A percentile compares a stretch with the other conserved stretches of the same genome.
These are phyloP conservation scores for Nansenia antarctica DNA, from an alignment of 2,113 vertebrate genomes.

Conservation along the genomic window DNA sequence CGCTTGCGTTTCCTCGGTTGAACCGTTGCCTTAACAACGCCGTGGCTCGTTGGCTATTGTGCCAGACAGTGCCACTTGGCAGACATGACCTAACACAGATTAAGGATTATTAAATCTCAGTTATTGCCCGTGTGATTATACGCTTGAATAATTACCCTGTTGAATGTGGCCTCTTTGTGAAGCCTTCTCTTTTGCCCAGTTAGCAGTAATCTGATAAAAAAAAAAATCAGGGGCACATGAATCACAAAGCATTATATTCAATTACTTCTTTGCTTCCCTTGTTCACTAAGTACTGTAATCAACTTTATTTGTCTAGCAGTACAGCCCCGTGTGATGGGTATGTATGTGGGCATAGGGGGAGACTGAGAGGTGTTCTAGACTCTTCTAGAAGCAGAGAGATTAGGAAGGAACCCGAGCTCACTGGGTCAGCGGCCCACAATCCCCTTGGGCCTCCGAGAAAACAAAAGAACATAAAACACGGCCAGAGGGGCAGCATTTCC, in stretches of 20 bases:
- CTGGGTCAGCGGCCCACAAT: conserved; percentile 40
- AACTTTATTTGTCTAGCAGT: not conserved
- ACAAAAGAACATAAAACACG: conserved; percentile 17
- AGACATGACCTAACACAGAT: conserved; percentile 24
- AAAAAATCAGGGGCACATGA: not conserved
- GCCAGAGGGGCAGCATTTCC: conserved; percentile 26
- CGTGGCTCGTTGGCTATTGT: conserved; percentile 28
- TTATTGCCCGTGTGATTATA: conserved; percentile 32
- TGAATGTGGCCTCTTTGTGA: conserved; percentile 7
- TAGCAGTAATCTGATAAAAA: not conserved
- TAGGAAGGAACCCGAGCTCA: conserved; percentile 53
- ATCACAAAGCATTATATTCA: not conserved
- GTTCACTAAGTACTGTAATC: no score
- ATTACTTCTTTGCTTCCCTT: not conserved
- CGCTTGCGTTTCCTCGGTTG: conserved; percentile 21
- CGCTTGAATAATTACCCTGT: conserved; percentile 19
- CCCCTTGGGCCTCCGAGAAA: conserved; percentile 17
- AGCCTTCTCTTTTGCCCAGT: not conserved
- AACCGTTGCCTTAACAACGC: conserved; percentile 52
- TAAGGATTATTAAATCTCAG: conserved; percentile 39
- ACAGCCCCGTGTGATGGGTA: not conserved
- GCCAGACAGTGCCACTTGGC: conserved; percentile 27
- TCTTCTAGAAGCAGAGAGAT: conserved; percentile 12
- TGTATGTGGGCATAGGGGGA: conserved; percentile 11
- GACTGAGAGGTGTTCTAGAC: conserved; percentile 29